Percentiles rank a stretch among this genome's conserved stretches.
Evolutionary conservation across 2,113 vertebrate genomes (phyloP).

Genomic region (Grallaria varia): DNA sequence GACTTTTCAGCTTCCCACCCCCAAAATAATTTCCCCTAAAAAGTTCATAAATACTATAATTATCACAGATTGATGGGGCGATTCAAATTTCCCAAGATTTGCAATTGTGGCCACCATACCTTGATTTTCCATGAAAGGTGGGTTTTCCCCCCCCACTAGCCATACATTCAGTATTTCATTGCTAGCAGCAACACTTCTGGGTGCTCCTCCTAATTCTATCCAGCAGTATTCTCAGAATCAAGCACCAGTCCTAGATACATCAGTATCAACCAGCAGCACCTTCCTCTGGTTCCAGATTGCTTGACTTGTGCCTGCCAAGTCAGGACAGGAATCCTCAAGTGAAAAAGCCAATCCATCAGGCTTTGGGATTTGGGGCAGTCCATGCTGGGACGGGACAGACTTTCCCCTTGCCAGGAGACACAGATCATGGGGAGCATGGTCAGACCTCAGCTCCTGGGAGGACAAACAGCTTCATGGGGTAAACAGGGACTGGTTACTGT

Average conservation of each 20-base stretch:
- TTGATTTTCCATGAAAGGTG: background rate
- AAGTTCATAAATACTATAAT: background rate
- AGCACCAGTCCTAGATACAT: background rate
- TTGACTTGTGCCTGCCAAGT: background rate
- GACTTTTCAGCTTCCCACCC: background rate
- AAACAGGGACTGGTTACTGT: background rate
- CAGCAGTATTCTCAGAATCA: background rate
- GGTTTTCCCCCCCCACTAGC: background rate
- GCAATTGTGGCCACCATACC: background rate
- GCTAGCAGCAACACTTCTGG: background rate
- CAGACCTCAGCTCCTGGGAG: background rate
- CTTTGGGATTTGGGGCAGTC: background rate
- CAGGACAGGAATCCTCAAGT: background rate
- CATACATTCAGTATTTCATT: background rate
- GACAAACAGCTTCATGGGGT: background rate
- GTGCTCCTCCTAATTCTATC: background rate
- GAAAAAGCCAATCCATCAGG: background rate
- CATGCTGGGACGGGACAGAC: background rate
- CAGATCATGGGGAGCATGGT: fast-evolving
- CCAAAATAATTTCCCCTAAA: background rate
- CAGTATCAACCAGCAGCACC: background rate
- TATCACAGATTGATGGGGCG: background rate
- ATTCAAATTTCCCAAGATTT: background rate
- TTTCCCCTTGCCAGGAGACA: background rate
- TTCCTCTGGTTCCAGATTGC: background rate